Conservation (phyloP, 1,140 invertebrate species). For the Oryzaephilus surinamensis region DNA sequence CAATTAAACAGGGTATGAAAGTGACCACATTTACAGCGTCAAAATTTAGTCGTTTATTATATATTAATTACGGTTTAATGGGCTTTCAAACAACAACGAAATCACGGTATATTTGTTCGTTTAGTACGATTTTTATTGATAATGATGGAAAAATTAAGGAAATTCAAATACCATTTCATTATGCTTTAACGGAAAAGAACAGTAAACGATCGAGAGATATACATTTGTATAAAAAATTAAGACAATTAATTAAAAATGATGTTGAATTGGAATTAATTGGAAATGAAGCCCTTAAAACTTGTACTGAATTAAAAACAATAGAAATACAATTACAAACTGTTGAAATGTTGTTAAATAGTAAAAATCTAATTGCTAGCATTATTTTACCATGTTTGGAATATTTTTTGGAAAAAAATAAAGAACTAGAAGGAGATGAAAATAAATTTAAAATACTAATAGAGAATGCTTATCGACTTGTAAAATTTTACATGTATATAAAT, state of each 20-base stretch:
- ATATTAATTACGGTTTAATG: conserved; percentile 68
- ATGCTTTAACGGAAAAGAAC: conserved; percentile 75
- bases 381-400: conserved; percentile 41
- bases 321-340: conserved; percentile 60
- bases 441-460: conserved; percentile 22
- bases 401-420: conserved; percentile 34
- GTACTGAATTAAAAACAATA: conserved; percentile 59
- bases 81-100: conserved; percentile 46
- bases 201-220: conserved; percentile 77
- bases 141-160: conserved; percentile 69
- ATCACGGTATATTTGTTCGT: conserved; percentile 38
- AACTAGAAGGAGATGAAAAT: conserved; percentile 11
- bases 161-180: conserved; percentile 82
- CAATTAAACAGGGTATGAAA: conserved; percentile 72
- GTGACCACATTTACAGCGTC: conserved; percentile 83
- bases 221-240: conserved; percentile 72
- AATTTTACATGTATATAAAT: conserved; percentile 26
- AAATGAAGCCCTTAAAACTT: conserved; percentile 42
- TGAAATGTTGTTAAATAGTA: conserved; percentile 56
- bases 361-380: conserved; percentile 45
- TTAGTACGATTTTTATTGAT: conserved; percentile 72
- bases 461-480: conserved; percentile 28
- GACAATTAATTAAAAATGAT: conserved; percentile 51
- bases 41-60: conserved; percentile 68
- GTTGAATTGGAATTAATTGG: conserved; percentile 40